phyloP scores from a whole-genome alignment of 2,113 vertebrate genomes.

The Noctilio leporinus region DNA sequence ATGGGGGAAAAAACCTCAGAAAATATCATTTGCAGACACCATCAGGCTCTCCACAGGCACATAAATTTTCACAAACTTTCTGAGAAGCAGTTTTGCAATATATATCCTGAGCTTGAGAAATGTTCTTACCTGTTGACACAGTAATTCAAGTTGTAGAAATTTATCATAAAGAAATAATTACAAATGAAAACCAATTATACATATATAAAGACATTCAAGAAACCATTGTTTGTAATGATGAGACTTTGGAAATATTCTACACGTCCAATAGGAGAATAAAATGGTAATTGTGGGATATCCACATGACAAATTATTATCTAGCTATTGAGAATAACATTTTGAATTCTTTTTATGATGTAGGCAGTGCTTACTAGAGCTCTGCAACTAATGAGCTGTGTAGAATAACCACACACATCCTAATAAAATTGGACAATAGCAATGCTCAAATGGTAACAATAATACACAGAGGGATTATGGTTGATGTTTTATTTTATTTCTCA shows the following conservation, averaged over 20 bases:
- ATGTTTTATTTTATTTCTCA: background rate
- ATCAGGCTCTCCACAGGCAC: background rate
- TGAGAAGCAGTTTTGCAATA: background rate
- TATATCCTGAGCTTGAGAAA: background rate
- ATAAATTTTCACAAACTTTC: background rate
- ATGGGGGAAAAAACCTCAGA: background rate
- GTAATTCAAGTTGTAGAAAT: background rate
- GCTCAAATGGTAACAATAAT: background rate
- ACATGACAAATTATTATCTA: background rate
- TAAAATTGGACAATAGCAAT: background rate
- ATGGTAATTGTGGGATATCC: background rate
- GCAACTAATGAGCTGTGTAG: background rate
- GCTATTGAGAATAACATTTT: constrained; percentile 15
- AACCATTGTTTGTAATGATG: background rate
- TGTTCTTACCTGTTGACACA: background rate
- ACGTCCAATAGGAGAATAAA: background rate
- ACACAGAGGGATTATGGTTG: background rate
- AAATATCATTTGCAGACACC: background rate
- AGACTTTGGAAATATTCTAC: background rate
- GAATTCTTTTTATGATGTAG: background rate
- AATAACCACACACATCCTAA: background rate
- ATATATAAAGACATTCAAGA: background rate
- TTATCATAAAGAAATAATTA: constrained; percentile 21
- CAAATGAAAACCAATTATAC: constrained; percentile 13
- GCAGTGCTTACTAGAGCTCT: background rate